phyloP scores from a whole-genome alignment of 2,113 vertebrate genomes.

The Heterochromis multidens region DNA sequence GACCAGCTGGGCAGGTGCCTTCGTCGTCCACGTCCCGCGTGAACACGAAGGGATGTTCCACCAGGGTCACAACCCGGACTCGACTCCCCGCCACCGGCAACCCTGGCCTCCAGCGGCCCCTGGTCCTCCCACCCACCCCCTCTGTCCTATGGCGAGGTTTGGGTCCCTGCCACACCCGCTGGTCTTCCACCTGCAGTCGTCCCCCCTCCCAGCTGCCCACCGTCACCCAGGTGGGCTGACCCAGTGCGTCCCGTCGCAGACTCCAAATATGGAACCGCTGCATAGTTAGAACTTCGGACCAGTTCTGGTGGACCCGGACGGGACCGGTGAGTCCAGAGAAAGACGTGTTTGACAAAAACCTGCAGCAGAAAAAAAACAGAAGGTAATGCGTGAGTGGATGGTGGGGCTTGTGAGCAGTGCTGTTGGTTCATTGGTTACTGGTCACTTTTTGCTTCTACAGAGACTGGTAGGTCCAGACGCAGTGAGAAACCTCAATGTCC shows the following conservation, averaged over 20 bases:
- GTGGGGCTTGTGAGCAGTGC: background rate
- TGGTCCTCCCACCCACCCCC: slow-evolving; percentile 6
- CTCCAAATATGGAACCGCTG: slow-evolving; percentile 85
- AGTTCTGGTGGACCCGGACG: slow-evolving; percentile 58
- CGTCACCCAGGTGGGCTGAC: slow-evolving; percentile 87
- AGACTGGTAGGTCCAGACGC: no score
- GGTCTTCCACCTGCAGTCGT: slow-evolving; percentile 78
- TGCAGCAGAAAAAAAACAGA: slow-evolving; percentile 31
- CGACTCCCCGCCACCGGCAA: slow-evolving; percentile 40
- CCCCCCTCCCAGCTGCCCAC: slow-evolving; percentile 82
- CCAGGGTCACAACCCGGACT: slow-evolving; percentile 86
- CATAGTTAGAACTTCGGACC: slow-evolving; percentile 69
- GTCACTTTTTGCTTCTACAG: no score
- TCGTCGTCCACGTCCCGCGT: slow-evolving; percentile 86
- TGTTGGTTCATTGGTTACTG: background rate
- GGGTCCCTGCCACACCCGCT: slow-evolving; percentile 62
- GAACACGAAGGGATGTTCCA: slow-evolving; percentile 92
- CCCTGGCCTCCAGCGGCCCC: slow-evolving; percentile 52
- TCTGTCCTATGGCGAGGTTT: slow-evolving; percentile 27
- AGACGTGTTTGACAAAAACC: slow-evolving; percentile 85
- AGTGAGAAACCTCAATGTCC: no score
- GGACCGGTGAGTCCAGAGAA: slow-evolving; percentile 82
- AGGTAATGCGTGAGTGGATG: background rate
- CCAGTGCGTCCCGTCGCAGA: slow-evolving; percentile 75
- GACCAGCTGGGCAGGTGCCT: slow-evolving; percentile 84